Conservation (phyloP, 2,113 vertebrate species). For the Cyphomyrus discorhynchus region DNA sequence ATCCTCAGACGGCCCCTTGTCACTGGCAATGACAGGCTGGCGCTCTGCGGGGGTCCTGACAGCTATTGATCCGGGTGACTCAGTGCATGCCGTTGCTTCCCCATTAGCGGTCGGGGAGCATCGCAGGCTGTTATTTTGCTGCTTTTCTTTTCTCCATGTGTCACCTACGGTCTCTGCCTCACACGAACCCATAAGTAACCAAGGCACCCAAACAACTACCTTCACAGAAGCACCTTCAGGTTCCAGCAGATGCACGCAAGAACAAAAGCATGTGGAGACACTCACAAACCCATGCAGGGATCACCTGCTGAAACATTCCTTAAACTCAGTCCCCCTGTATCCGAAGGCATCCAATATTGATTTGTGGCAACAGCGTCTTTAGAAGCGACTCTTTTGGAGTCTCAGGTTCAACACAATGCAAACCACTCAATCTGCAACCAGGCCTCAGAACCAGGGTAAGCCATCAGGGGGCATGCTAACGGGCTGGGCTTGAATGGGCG, state of each 20-base stretch:
- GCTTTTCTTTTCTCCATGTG: background rate
- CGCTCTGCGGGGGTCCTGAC: conserved; percentile 27
- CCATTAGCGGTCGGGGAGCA: background rate
- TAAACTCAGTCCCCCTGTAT: background rate
- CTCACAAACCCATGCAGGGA: background rate
- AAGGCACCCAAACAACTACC: background rate
- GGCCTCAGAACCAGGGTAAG: no score
- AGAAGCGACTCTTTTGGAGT: background rate
- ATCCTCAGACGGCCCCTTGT: conserved; percentile 39
- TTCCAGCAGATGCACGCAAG: background rate
- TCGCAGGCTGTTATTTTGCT: background rate
- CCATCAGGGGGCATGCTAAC: background rate
- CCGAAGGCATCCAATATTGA: background rate
- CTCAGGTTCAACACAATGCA: background rate
- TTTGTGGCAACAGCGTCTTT: background rate
- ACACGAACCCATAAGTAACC: background rate
- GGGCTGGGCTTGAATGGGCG: background rate
- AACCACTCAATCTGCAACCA: background rate
- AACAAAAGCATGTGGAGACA: background rate
- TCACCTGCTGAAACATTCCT: background rate
- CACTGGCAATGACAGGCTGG: conserved; percentile 54
- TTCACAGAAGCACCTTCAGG: background rate
- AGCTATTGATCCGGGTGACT: conserved; percentile 20
- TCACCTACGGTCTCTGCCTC: background rate
- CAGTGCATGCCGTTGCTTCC: background rate